Base-by-base conservation (phyloP, 2,888 invertebrate species). In the Drosophila diplacantha region DNA sequence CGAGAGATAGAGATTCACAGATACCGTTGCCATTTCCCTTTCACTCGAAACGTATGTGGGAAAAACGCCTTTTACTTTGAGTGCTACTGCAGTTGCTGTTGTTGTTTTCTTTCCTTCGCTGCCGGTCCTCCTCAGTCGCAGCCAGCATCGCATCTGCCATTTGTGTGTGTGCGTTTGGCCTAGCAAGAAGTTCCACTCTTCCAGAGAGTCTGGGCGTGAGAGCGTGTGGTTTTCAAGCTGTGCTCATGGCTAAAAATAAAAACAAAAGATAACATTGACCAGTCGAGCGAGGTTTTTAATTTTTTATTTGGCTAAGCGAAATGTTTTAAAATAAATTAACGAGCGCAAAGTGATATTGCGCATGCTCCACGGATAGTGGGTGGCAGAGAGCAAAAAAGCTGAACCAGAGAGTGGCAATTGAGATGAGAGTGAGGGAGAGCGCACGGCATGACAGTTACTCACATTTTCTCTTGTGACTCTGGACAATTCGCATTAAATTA, bases 1-100 rank as follows among this genome's bases (percentile, higher is more conserved):
- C 8, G 29, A 9, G 20, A 46, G 44, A 46, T 46, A 18, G 29
- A 46, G 44, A 46, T 46, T 46, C 44, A 46, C 44, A 46, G 20
- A 46, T 20, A 46, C 39, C 44, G 35, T 47, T 58, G 39, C 49
- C 55, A 49, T 58, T 78, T 76, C 69, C 81, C 78, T 79, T 79
- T 79, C 78, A 81, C 82, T 79, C 34, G 44, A 31, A 56, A 31
- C 44, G 49, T 50, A 46, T 61, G 29, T 44, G 44, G 75, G 75
- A 60, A 75, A 78, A 78, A 75, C 79, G 76, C 78, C 78, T 81
- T 81, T 79, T 78, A 81, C 81, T 79, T 75, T 56, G 37, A 58
- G 20, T 41, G 39, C 37, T 35, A 26, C 43, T 56, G 50, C 41
- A 37, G 41, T 44, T 32, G 55, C 20, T 24, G 39, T 24, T 41